phyloP scores from a whole-genome alignment of 2,797 vertebrate species.

The Dipus sagitta region DNA sequence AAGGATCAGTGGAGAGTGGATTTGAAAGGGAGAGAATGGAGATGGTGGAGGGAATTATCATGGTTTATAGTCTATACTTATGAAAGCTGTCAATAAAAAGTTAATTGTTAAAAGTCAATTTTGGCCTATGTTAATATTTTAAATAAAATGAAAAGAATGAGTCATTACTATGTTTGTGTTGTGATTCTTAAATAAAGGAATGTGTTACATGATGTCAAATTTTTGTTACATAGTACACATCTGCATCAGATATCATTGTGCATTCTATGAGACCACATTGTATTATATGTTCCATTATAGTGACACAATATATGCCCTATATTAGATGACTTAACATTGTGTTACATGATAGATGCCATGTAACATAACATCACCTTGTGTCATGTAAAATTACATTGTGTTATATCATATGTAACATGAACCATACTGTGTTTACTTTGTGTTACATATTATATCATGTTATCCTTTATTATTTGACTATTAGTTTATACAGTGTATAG shows the following conservation, averaged over 20 bases:
- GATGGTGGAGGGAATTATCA: too few species aligned
- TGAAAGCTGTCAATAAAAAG: too few species aligned
- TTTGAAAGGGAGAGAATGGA: too few species aligned
- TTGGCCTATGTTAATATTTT: not conserved
- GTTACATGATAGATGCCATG: not conserved
- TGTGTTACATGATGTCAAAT: not conserved
- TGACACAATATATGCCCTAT: not conserved
- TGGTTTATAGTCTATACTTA: too few species aligned
- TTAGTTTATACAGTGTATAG: not conserved
- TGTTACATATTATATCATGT: not conserved
- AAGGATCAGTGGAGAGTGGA: too few species aligned
- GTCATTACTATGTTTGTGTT: not conserved
- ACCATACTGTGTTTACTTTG: too few species aligned
- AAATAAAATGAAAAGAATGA: not conserved
- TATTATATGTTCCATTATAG: not conserved
- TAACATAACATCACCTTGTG: not conserved
- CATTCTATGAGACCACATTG: not conserved
- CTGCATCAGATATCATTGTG: not conserved
- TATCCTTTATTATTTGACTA: too few species aligned
- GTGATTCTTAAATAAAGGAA: conserved; percentile 2
- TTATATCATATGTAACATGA: not conserved
- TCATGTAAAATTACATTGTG: not conserved
- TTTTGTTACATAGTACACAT: not conserved
- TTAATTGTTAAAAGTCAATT: too few species aligned
- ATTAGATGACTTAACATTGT: not conserved